Evolutionary conservation across 2,797 vertebrate genomes (phyloP), one percentile per base, ranked within the genome.

Genomic region (Acanthurus leucopareius): DNA sequence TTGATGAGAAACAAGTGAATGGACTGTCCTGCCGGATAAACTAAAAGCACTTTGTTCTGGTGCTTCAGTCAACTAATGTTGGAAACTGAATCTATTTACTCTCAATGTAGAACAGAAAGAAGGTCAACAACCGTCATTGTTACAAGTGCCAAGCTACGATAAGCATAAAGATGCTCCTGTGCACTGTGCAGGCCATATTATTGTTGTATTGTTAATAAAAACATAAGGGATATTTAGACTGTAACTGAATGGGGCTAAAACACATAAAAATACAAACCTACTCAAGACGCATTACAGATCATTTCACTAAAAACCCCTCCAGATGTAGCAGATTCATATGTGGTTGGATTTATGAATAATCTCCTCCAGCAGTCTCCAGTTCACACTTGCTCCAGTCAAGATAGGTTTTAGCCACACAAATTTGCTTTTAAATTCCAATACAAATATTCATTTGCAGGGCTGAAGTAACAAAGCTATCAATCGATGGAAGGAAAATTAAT

Each of bases 1-100:
- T 52, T 53, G 54, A 73, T 78, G 22, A 38, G 44, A 54, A 44
- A 6, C 2, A 13, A 62, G 51, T 76, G 44, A 73, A 83, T 70
- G 48, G 60, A 65, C 56, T 65, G 69, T 35, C 38, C 52, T 22
- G 28, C 45, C 58, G 59, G 63, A 73, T 38, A 44, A 25, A 53
- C 32, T 69, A n/a, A 81, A 77, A 68, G 71, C 68, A 47, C 64
- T 1, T 53, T 4, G 42, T 28, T 58, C 65, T 58, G 2, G 13
- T 71, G 62, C 51, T 8, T 79, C 59, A 22, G 17, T 59, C 52
- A 73, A 63, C 11, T 60, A 17, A 40, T 51, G 52, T 22, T 3
- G 19, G 66, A 56, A 56, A 69, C 32, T 20, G 38, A 40, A 17
- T 35, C 14, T 15, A 65, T 82, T 69, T 62, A 71, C 16, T 57